Conservation (phyloP, 2,888 invertebrate genomes). For the Drosophila pegasa region DNA sequence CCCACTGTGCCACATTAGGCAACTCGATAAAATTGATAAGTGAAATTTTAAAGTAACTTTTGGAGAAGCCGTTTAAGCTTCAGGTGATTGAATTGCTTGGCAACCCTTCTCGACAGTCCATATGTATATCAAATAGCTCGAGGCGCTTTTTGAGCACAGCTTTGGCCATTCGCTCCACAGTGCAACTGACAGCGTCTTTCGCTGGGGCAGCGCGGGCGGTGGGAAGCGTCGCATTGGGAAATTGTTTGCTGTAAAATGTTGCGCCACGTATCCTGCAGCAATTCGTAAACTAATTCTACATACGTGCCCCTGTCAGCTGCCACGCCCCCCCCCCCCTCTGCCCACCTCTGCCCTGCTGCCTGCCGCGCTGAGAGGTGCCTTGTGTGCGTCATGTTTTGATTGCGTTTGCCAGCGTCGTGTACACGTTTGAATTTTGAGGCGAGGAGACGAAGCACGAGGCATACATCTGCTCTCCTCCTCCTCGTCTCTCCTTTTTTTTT, state of each 20-base stretch:
- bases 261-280: conserved; percentile 79
- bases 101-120: conserved; percentile 2
- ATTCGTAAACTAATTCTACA: conserved; percentile 81
- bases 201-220: background rate
- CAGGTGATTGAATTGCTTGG: conserved; percentile 1
- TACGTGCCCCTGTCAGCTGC: conserved; percentile 76
- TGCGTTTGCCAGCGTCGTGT: conserved; percentile 62
- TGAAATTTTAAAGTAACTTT: background rate
- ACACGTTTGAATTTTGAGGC: conserved; percentile 49
- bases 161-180: conserved; percentile 34
- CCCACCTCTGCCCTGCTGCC: background rate
- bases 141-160: conserved; percentile 7
- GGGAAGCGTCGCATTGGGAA: conserved; percentile 37
- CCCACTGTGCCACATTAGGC: background rate
- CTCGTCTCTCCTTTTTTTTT: conserved; percentile 9
- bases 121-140: background rate
- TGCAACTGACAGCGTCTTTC: conserved; percentile 49
- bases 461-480: conserved; percentile 1
- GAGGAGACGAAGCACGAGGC: background rate
- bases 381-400: conserved; percentile 78
- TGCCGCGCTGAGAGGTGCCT: conserved; percentile 22
- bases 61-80: background rate
- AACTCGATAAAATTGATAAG: background rate
- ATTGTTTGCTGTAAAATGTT: conserved; percentile 79
- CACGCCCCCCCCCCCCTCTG: background rate